Conservation (phyloP, 2,113 vertebrate species). For the Microcebus jonahi region DNA sequence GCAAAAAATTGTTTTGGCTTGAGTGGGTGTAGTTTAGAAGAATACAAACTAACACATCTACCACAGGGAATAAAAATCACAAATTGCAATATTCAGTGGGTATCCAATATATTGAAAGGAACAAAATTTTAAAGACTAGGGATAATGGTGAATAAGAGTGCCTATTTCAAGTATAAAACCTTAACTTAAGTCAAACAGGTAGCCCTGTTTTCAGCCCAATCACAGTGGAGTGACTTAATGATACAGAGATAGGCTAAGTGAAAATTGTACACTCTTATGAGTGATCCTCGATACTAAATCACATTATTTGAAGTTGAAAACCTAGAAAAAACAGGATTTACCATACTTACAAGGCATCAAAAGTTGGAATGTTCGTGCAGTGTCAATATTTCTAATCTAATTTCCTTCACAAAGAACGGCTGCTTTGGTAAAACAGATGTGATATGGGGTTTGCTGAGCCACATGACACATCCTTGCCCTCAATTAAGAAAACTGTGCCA, state of each 20-base stretch:
- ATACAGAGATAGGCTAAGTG: not conserved
- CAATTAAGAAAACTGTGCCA: not conserved
- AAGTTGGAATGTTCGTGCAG: not conserved
- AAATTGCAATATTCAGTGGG: not conserved
- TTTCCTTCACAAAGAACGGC: conserved; percentile 14
- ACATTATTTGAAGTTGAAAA: not conserved
- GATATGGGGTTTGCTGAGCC: not conserved
- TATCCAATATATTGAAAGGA: not conserved
- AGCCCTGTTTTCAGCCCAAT: not conserved
- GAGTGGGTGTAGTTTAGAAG: conserved; percentile 56
- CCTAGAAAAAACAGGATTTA: not conserved
- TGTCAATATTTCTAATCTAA: conserved; percentile 5
- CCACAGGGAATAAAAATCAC: not conserved
- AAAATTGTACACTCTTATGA: not conserved
- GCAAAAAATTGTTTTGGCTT: conserved; percentile 54
- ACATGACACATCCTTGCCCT: not conserved
- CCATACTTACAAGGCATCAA: not conserved
- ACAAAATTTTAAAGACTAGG: not conserved
- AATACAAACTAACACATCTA: conserved; percentile 38
- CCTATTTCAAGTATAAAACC: not conserved
- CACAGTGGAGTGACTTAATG: not conserved
- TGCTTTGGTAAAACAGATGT: not conserved
- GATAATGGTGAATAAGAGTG: not conserved
- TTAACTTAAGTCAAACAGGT: not conserved
- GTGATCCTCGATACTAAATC: not conserved